Conservation (phyloP, 2,888 invertebrate genomes). For the Agapostemon virescens region DNA sequence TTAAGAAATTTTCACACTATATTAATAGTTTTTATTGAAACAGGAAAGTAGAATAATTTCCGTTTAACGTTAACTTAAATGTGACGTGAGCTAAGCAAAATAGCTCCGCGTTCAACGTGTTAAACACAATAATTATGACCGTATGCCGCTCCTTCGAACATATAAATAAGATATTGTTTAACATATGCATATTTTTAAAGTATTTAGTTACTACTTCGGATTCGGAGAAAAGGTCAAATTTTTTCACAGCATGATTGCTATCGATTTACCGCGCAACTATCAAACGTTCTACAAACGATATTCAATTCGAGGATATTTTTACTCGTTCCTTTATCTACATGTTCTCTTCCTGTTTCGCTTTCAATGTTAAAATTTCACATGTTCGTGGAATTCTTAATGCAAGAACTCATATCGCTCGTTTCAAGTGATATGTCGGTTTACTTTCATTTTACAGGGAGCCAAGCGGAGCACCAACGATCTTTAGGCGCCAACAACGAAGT, state of each 20-base stretch:
- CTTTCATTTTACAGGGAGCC: slow-evolving; percentile 68
- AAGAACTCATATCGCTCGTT: neutral
- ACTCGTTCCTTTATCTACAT: neutral
- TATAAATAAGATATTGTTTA: neutral
- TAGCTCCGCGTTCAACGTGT: too few species aligned
- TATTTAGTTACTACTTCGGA: too few species aligned
- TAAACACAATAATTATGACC: too few species aligned
- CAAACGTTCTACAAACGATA: too few species aligned
- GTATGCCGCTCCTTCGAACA: neutral
- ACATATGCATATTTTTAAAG: too few species aligned
- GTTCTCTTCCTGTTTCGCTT: neutral
- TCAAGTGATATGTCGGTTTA: neutral
- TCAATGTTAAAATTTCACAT: too few species aligned
- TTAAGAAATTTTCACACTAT: too few species aligned
- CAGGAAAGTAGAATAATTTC: too few species aligned
- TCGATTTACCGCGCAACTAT: neutral
- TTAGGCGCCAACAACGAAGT: slow-evolving; percentile 70
- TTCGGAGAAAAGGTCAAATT: too few species aligned
- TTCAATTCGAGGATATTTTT: neutral
- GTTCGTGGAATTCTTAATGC: neutral
- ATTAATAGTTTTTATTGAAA: too few species aligned
- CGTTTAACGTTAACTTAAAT: too few species aligned
- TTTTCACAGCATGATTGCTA: neutral
- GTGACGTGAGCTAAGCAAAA: too few species aligned
- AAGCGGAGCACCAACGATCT: slow-evolving; percentile 75